Conservation (phyloP, 2,797 vertebrate genomes). For the Smutsia temminckii region DNA sequence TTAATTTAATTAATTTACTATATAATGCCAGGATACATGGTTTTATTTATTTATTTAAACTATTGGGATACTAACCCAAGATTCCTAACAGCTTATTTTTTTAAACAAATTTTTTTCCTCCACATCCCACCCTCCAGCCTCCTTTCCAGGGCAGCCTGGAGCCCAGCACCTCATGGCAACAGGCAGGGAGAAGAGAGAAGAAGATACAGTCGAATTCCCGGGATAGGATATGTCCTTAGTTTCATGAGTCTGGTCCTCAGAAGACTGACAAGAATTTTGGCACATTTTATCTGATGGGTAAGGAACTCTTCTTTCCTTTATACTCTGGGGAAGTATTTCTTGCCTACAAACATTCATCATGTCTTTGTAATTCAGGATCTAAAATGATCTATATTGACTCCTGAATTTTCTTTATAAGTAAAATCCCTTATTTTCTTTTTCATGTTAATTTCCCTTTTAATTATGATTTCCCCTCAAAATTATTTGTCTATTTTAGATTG, state of each 20-base stretch:
- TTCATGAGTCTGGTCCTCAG: background rate
- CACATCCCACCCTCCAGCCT: background rate
- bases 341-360: background rate
- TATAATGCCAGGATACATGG: background rate
- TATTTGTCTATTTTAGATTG: background rate
- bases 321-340: background rate
- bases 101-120: background rate
- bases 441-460: slow-evolving; percentile 1
- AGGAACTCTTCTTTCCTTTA: background rate
- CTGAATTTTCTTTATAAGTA: slow-evolving; percentile 5
- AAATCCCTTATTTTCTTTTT: background rate
- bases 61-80: background rate
- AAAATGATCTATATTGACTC: background rate
- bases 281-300: background rate
- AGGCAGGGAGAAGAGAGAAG: background rate
- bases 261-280: background rate
- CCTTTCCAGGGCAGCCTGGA: background rate
- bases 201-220: background rate
- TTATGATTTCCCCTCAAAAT: background rate
- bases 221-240: background rate
- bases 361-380: background rate
- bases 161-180: background rate
- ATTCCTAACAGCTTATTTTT: slow-evolving; percentile 12
- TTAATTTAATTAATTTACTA: background rate
- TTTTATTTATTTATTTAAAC: background rate